Base-by-base conservation (phyloP, 2,888 invertebrate genomes). In the Drosophila melanosoma region DNA sequence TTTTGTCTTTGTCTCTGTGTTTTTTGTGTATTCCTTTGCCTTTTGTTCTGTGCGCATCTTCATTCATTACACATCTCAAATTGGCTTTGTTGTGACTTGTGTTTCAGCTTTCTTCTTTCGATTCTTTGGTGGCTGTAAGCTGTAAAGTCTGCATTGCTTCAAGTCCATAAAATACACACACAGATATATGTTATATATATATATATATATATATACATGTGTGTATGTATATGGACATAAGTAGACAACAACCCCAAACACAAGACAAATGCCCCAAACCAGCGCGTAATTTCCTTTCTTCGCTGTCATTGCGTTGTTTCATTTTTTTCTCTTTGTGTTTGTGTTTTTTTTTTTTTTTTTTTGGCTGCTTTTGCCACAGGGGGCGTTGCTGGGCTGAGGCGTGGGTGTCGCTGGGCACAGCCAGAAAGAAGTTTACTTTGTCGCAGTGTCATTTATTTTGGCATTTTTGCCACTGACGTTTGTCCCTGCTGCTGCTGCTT, bases 371-470 rank as follows among this genome's bases (percentile, higher is more conserved):
- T 48, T 33, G 52, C 38, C 29, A 15, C 15, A 1, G 17, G 40
- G 11, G 40, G 32, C 2, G 12, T 49, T 10, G 42, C 8, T n/a
- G 36, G 49, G 60, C 17, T 12, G 35, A 26, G 15, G 40, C 10
- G 54, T 63, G 75, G 66, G 69, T 56, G 67, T 58, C 26, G n/a
- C 20, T 77, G 72, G 63, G 78, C 38, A 60, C 42, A 65, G 56
- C 60, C 64, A 62, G 66, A 66, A 75, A 86, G 81, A 86, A 83
- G 87, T 88, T 84, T 75, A 86, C 87, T 84, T 84, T 84, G 84
- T 84, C 84, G 89, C 87, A 88, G 89, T 84, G 81, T 83, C 89
- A 84, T 84, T 84, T 84, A 88, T 84, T 84, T 84, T 73, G 83
- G 79, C 81, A 83, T 85, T 88, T 82, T 85, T 70, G 79, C 63